phyloP scores from a whole-genome alignment of 2,888 invertebrate species.

The Temnothorax unifasciatus region DNA sequence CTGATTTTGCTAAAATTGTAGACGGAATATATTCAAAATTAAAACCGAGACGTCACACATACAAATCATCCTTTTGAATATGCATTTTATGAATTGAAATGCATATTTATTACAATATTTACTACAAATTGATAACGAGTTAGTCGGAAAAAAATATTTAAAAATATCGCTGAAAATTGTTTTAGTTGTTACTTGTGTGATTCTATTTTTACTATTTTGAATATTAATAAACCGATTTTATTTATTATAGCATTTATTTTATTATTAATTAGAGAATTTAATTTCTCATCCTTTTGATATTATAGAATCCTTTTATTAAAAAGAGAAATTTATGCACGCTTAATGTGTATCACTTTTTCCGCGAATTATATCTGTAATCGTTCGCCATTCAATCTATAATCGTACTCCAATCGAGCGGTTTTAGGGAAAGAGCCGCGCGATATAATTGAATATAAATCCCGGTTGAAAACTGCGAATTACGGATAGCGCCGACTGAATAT shows the following conservation, averaged over 20 bases:
- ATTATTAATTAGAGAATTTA: background rate
- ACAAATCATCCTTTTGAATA: background rate
- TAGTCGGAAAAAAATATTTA: background rate
- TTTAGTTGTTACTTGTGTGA: background rate
- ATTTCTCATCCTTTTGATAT: background rate
- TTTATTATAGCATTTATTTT: background rate
- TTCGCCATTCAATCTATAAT: background rate
- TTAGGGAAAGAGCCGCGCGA: conserved; percentile 18
- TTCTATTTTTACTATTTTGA: background rate
- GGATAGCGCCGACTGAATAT: conserved; percentile 31
- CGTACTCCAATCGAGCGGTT: conserved; percentile 14
- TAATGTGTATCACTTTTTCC: background rate
- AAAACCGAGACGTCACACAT: background rate
- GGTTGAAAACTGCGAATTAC: conserved; percentile 53
- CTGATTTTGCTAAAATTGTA: conserved; percentile 7
- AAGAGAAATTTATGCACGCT: background rate
- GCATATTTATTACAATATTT: background rate
- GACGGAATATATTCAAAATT: background rate
- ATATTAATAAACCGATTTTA: conserved; percentile 2
- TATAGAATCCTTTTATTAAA: background rate
- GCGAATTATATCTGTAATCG: conserved; percentile 9
- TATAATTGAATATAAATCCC: conserved; percentile 45
- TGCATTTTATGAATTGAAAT: background rate
- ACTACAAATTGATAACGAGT: background rate
- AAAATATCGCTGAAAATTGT: background rate